phyloP scores from a whole-genome alignment of 2,113 vertebrate genomes.

The Psittacula cyanocephala region DNA sequence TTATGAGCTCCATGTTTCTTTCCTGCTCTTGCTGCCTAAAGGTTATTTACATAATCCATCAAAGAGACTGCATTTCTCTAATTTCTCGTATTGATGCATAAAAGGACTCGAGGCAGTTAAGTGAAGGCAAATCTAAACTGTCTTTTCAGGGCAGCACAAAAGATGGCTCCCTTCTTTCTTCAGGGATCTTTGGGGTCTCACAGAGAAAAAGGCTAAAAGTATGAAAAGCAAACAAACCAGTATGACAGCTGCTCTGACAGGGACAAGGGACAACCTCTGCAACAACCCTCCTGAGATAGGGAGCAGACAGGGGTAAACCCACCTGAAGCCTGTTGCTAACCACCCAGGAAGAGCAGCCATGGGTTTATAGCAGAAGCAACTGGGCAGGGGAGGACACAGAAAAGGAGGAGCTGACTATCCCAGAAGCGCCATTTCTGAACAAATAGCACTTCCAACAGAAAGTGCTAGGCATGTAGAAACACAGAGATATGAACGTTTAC shows the following conservation, averaged over 20 bases:
- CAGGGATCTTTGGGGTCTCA: background rate
- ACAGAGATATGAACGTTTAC: background rate
- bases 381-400: background rate
- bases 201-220: background rate
- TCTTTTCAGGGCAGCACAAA: background rate
- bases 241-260: background rate
- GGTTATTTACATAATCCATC: background rate
- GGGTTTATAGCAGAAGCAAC: background rate
- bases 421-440: accelerated
- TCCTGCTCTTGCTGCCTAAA: background rate
- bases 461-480: background rate
- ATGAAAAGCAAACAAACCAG: background rate
- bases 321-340: background rate
- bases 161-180: background rate
- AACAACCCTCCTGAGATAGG: background rate
- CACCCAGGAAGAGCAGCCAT: background rate
- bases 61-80: background rate
- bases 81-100: background rate
- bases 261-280: background rate
- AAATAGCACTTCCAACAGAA: background rate
- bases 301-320: background rate
- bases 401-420: background rate
- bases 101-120: background rate
- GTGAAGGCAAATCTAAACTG: background rate
- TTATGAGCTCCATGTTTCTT: background rate